A percentile compares a stretch with the other conserved stretches of the same genome.
phyloP scores from a whole-genome alignment of 2,797 vertebrate genomes.

The Notolabrus celidotus region DNA sequence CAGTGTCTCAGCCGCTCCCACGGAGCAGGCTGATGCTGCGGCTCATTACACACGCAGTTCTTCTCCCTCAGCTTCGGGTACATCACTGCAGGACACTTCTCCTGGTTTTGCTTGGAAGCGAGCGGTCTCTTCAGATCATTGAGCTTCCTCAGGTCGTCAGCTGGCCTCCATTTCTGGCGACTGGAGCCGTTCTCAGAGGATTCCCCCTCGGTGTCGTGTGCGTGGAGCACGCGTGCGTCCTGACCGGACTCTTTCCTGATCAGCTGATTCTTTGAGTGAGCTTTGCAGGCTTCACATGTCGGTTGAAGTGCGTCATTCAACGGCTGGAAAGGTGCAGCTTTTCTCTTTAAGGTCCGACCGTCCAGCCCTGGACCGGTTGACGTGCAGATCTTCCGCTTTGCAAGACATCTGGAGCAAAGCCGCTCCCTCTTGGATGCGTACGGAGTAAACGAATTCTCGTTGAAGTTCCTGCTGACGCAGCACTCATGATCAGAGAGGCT shows the following conservation, averaged over 20 bases:
- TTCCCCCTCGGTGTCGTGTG: slow-evolving; percentile 65
- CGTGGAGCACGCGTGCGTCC: not conserved
- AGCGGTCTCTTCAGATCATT: slow-evolving; percentile 43
- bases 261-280: slow-evolving; percentile 44
- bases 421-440: slow-evolving; percentile 43
- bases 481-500: slow-evolving; percentile 75
- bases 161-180: slow-evolving; percentile 33
- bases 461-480: slow-evolving; percentile 41
- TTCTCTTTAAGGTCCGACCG: slow-evolving; percentile 48
- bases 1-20: slow-evolving; percentile 51
- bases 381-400: slow-evolving; percentile 37
- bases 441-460: slow-evolving; percentile 35
- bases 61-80: slow-evolving; percentile 66
- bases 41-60: slow-evolving; percentile 62
- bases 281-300: slow-evolving; percentile 71
- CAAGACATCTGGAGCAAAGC: slow-evolving; percentile 78
- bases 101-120: slow-evolving; percentile 60
- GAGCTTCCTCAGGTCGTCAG: slow-evolving; percentile 17
- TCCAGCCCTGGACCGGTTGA: slow-evolving; percentile 39
- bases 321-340: slow-evolving; percentile 54
- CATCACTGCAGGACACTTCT: slow-evolving; percentile 37
- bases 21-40: slow-evolving; percentile 22
- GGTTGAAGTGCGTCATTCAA: slow-evolving; percentile 51
- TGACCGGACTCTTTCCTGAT: slow-evolving; percentile 37
- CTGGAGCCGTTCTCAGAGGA: slow-evolving; percentile 70